phyloP scores from a whole-genome alignment of 2,113 vertebrate species.

The Eptesicus fuscus region DNA sequence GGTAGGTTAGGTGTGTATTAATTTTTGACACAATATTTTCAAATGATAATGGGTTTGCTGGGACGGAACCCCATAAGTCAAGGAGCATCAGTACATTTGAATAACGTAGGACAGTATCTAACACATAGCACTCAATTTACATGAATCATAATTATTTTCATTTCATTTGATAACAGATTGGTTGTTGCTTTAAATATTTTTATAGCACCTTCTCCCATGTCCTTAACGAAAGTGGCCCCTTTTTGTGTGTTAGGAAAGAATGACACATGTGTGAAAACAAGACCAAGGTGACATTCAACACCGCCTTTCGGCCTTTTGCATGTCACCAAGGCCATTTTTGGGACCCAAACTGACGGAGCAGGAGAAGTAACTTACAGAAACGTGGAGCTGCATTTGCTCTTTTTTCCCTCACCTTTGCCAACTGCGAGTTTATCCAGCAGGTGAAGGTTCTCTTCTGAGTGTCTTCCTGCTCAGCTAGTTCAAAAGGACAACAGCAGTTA shows the following conservation, averaged over 20 bases:
- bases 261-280: not conserved
- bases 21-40: not conserved
- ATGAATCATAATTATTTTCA: not conserved
- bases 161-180: not conserved
- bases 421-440: constrained; percentile 95
- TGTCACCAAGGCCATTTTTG: not conserved
- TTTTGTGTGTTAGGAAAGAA: not conserved
- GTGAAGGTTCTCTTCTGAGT: constrained; percentile 98
- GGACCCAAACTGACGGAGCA: not conserved
- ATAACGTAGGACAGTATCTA: not conserved
- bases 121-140: not conserved
- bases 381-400: not conserved
- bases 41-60: not conserved
- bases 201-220: not conserved
- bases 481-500: constrained; percentile 11
- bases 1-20: not conserved
- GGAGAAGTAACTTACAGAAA: not conserved
- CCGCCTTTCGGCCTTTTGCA: not conserved
- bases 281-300: not conserved
- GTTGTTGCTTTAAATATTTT: not conserved
- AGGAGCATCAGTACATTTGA: not conserved
- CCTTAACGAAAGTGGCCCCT: not conserved
- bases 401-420: constrained; percentile 89
- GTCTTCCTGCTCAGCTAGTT: constrained; percentile 91
- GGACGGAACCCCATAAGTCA: not conserved